phyloP scores from a whole-genome alignment of 2,797 vertebrate genomes.

The Peromyscus melanophrys region DNA sequence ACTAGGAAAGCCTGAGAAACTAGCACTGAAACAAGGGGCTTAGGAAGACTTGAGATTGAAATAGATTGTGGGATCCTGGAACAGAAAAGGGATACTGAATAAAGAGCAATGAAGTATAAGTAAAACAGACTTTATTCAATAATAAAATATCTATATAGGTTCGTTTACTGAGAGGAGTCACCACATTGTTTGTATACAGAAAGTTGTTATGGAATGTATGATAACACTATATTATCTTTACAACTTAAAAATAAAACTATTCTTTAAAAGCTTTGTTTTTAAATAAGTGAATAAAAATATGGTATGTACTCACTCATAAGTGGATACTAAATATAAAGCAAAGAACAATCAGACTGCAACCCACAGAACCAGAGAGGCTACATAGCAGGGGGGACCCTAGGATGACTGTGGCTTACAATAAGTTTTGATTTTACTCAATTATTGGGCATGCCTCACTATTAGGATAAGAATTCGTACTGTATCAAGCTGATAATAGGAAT shows the following conservation, averaged over 20 bases:
- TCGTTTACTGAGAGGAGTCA: not conserved
- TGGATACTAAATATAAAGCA: too few relatives aligned
- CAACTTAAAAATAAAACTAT: not conserved
- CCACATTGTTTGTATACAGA: not conserved
- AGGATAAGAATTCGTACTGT: too few relatives aligned
- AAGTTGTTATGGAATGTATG: too few relatives aligned
- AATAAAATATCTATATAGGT: not conserved
- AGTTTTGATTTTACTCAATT: too few relatives aligned
- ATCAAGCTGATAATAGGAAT: not conserved
- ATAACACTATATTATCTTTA: not conserved
- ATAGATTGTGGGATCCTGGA: not conserved
- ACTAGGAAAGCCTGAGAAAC: not conserved
- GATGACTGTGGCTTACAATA: too few relatives aligned
- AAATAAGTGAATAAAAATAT: not conserved
- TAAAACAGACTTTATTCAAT: not conserved
- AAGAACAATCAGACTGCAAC: too few relatives aligned
- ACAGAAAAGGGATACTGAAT: not conserved
- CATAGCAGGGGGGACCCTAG: too few relatives aligned
- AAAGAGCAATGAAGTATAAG: not conserved
- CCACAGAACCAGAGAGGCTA: too few relatives aligned
- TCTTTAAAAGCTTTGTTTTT: not conserved
- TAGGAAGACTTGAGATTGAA: not conserved
- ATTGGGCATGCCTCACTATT: too few relatives aligned
- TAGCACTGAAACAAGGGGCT: not conserved
- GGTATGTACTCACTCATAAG: not conserved